Evolutionary conservation across 2,888 invertebrate species (phyloP).

Genomic region (Drosophila meridionalis): DNA sequence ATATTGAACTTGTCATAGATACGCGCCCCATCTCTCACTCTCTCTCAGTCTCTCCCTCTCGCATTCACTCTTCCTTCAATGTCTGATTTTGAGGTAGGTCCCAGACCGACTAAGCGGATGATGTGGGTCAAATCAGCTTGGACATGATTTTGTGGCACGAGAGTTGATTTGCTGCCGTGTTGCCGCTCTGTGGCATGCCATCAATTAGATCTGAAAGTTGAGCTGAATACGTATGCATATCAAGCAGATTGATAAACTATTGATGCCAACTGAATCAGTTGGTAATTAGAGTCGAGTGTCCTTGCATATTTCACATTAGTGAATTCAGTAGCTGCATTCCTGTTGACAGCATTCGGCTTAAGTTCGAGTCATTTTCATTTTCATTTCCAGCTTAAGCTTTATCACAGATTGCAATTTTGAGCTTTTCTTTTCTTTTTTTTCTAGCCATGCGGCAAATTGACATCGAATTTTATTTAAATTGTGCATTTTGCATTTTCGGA

Average conservation of each 20-base stretch:
- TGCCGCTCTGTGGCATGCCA: not conserved
- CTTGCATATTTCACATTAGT: not conserved
- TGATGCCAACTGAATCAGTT: not conserved
- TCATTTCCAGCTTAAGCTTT: slow-evolving; percentile 7
- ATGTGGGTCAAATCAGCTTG: slow-evolving; percentile 57
- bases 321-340: not conserved
- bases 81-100: slow-evolving; percentile 63
- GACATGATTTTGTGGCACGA: slow-evolving; percentile 54
- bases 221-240: not conserved
- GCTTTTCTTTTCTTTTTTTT: slow-evolving; percentile 1
- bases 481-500: slow-evolving; percentile 30
- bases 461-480: slow-evolving; percentile 22
- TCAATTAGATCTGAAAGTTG: slow-evolving; percentile 35
- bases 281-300: not conserved
- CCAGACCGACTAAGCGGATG: slow-evolving; percentile 41
- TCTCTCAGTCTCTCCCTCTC: not conserved
- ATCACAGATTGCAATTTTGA: not conserved
- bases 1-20: slow-evolving; percentile 80
- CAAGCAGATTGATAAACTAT: not conserved
- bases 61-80: not conserved
- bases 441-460: slow-evolving; percentile 10
- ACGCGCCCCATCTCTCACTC: slow-evolving; percentile 45
- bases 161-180: slow-evolving; percentile 23
- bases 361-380: slow-evolving; percentile 13
- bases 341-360: not conserved